These are phyloP conservation scores for Hyla sarda DNA, from an alignment of 2,113 vertebrate species.

Conservation along the genomic window DNA sequence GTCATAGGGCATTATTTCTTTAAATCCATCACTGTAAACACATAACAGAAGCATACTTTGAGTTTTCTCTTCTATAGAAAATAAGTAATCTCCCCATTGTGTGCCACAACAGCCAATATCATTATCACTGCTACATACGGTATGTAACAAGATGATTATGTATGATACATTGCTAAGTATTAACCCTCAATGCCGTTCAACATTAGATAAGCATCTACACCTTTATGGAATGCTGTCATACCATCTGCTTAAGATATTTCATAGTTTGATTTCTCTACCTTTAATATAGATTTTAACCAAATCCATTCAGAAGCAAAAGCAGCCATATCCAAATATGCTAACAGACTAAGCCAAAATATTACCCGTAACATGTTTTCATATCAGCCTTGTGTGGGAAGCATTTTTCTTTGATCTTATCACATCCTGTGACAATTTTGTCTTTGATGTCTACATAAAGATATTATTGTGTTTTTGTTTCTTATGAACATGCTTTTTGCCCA, in stretches of 20 bases:
- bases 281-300: not conserved
- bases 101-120: not conserved
- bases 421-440: constrained; percentile 5
- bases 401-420: constrained; percentile 6
- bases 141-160: no score
- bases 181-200: not conserved
- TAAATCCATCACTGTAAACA: constrained; percentile 89
- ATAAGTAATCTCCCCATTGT: not conserved
- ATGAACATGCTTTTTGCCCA: constrained; percentile 4
- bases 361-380: constrained; percentile 1
- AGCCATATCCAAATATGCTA: not conserved
- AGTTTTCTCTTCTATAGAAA: not conserved
- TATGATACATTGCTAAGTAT: not conserved
- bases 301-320: not conserved
- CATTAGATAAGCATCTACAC: no score
- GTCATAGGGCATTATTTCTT: constrained; percentile 95
- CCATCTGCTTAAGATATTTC: not conserved
- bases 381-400: not conserved
- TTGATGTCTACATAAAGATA: constrained; percentile 6
- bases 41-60: constrained; percentile 61
- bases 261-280: not conserved
- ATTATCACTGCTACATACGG: not conserved
- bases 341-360: not conserved
- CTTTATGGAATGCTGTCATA: not conserved
- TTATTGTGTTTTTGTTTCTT: not conserved